Evolutionary conservation across 2,888 invertebrate species (phyloP).

Genomic region (Limenitis arthemis): DNA sequence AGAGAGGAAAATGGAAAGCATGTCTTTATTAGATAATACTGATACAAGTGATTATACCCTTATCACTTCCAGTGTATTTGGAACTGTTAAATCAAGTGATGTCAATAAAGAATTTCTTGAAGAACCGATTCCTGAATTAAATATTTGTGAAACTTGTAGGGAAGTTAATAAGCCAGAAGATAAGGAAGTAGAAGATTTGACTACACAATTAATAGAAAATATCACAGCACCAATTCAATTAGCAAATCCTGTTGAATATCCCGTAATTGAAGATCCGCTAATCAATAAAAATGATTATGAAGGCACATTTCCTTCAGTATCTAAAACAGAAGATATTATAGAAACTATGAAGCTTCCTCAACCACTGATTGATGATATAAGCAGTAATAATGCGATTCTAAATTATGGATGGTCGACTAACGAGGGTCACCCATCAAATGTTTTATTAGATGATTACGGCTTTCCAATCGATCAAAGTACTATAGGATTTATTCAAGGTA

Average conservation of each 20-base stretch:
- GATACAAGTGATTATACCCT: neutral
- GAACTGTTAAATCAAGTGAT: conserved; percentile 4
- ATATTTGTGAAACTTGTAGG: conserved; percentile 52
- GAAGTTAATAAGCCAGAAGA: conserved; percentile 48
- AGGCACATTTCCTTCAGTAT: conserved; percentile 41
- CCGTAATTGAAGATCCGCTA: conserved; percentile 33
- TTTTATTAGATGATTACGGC: conserved; percentile 31
- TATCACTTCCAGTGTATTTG: conserved; percentile 10
- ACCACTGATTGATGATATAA: conserved; percentile 37
- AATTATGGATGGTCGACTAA: conserved; percentile 43
- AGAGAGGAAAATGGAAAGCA: conserved; percentile 8
- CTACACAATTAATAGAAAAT: conserved; percentile 55
- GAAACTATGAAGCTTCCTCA: conserved; percentile 50
- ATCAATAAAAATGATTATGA: conserved; percentile 29
- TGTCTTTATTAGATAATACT: conserved; percentile 2
- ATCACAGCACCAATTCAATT: conserved; percentile 56
- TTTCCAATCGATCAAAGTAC: conserved; percentile 34
- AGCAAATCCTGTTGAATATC: conserved; percentile 50
- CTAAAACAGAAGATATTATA: conserved; percentile 50
- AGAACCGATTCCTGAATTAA: conserved; percentile 37
- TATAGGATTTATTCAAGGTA: conserved; percentile 40
- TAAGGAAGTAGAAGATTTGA: conserved; percentile 43
- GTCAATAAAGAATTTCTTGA: conserved; percentile 25
- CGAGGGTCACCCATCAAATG: conserved; percentile 16
- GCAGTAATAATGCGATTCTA: conserved; percentile 21